Percentiles rank a stretch among this genome's conserved stretches.
Evolutionary conservation across 1,140 invertebrate species (phyloP).

Genomic region (Drosophila willistoni): DNA sequence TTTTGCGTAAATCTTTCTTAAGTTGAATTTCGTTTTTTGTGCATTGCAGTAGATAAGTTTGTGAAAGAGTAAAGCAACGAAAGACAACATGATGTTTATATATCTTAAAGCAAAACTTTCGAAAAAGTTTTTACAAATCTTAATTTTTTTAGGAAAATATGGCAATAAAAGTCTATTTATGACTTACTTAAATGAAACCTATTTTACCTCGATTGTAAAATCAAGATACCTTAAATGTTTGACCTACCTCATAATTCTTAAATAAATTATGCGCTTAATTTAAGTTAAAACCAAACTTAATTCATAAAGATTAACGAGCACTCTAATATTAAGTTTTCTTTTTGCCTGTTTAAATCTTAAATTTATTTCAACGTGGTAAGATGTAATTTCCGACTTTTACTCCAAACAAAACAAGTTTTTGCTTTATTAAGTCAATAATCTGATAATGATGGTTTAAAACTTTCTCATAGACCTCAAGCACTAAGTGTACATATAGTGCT

Average conservation of each 20-base stretch:
- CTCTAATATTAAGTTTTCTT: slow-evolving; percentile 31
- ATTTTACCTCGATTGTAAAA: no score
- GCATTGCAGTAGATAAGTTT: slow-evolving; percentile 15
- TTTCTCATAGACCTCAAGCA: slow-evolving; percentile 30
- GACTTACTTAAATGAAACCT: no score
- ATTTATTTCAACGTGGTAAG: slow-evolving; percentile 35
- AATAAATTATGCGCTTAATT: neutral
- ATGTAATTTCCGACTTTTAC: slow-evolving; percentile 12
- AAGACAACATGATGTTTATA: neutral
- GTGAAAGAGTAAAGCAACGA: neutral
- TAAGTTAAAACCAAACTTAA: slow-evolving; percentile 39
- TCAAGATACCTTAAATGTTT: neutral
- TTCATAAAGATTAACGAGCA: slow-evolving; percentile 67
- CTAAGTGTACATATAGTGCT: slow-evolving; percentile 16
- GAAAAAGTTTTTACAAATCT: no score
- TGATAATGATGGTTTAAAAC: slow-evolving; percentile 38
- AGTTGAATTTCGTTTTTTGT: slow-evolving; percentile 1
- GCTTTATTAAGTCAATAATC: slow-evolving; percentile 56
- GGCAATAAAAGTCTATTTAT: no score
- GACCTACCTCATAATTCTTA: neutral
- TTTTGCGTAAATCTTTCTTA: slow-evolving; percentile 30
- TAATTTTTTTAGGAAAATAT: no score
- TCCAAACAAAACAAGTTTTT: slow-evolving; percentile 12
- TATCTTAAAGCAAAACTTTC: no score
- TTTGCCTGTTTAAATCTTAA: slow-evolving; percentile 37